phyloP scores from a whole-genome alignment of 1,140 invertebrate species.

The Drosophila lacteicornis region DNA sequence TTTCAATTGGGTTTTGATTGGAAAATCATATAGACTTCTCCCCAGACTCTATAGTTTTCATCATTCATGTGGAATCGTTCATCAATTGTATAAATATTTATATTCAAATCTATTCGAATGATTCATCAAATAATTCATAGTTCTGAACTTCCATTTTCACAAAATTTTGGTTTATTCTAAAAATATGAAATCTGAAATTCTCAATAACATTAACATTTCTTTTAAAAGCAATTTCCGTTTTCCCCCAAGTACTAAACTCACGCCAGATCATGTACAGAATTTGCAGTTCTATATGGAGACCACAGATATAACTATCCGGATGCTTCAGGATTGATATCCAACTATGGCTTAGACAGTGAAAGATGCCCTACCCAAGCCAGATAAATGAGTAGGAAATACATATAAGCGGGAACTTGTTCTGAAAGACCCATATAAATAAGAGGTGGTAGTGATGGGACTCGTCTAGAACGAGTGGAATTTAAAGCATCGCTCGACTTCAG shows the following conservation, averaged over 20 bases:
- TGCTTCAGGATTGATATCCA: not conserved
- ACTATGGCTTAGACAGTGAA: not conserved
- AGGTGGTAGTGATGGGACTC: conserved; percentile 68
- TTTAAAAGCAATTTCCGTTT: conserved; percentile 14
- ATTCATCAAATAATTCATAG: not conserved
- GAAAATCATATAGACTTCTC: not conserved
- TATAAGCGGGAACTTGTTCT: conserved; percentile 38
- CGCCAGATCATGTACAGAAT: conserved; percentile 23
- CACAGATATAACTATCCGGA: not conserved
- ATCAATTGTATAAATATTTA: not conserved
- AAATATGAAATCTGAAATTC: not conserved
- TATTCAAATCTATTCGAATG: not conserved
- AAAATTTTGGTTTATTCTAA: not conserved
- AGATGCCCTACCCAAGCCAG: too few relatives aligned
- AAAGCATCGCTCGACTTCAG: conserved; percentile 65
- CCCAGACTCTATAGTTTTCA: not conserved
- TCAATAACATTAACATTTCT: conserved; percentile 7
- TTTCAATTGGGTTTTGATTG: not conserved
- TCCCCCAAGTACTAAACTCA: conserved; percentile 17
- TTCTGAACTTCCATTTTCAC: not conserved
- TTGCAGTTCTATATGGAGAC: conserved; percentile 14
- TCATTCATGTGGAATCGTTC: conserved; percentile 4
- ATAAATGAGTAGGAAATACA: not conserved
- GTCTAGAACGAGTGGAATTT: conserved; percentile 69
- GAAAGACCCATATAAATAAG: conserved; percentile 33